Evolutionary conservation across 2,113 vertebrate genomes (phyloP).

Genomic region (Megalops atlanticus): DNA sequence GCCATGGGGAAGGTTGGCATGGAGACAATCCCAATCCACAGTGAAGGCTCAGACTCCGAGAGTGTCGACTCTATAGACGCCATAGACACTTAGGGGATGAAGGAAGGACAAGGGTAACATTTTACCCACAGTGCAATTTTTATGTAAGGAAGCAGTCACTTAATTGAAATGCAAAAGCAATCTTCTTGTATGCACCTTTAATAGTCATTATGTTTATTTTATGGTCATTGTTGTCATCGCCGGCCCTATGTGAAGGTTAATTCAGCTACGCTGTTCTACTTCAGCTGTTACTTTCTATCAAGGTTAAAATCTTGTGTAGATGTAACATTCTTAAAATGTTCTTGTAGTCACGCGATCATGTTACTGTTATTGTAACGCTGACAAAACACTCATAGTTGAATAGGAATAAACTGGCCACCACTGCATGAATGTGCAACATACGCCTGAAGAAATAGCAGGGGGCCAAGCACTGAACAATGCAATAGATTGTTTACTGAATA

Average conservation of each 20-base stretch:
- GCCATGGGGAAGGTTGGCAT: constrained; percentile 76
- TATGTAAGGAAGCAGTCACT: background rate
- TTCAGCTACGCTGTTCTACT: background rate
- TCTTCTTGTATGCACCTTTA: background rate
- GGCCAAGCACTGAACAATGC: background rate
- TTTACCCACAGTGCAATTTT: constrained; percentile 4
- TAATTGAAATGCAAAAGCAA: background rate
- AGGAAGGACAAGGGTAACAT: background rate
- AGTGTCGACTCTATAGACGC: constrained; percentile 43
- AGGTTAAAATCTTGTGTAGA: too few relatives aligned
- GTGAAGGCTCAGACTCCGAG: constrained; percentile 39
- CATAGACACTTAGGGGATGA: constrained; percentile 38
- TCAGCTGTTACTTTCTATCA: too few relatives aligned
- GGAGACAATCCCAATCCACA: constrained; percentile 43
- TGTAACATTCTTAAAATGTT: background rate
- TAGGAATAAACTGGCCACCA: background rate
- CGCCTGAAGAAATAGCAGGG: too few relatives aligned
- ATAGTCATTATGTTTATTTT: background rate
- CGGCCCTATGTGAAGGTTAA: background rate
- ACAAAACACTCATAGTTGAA: too few relatives aligned
- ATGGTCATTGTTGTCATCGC: background rate
- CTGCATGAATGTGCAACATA: background rate
- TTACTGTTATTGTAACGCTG: background rate
- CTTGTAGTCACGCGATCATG: background rate
- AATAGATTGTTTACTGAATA: constrained; percentile 28